These are phyloP conservation scores for Heliconius melpomene DNA, from an alignment of 1,140 invertebrate species.

Conservation along the genomic window DNA sequence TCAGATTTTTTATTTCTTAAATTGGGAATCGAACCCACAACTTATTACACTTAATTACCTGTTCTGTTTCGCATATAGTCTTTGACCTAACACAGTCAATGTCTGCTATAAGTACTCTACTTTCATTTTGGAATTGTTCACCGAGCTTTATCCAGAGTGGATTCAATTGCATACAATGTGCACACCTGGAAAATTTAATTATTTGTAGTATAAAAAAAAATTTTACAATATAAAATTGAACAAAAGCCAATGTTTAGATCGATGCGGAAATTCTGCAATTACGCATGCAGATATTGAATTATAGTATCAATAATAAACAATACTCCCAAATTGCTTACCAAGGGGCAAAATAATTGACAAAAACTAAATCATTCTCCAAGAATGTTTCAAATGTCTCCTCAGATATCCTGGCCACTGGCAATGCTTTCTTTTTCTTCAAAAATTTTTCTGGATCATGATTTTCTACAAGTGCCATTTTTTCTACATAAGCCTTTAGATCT, in stretches of 20 bases:
- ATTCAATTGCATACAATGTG: constrained; percentile 73
- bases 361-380: constrained; percentile 72
- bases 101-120: constrained; percentile 67
- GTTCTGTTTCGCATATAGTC: constrained; percentile 66
- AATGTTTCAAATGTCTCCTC: constrained; percentile 76
- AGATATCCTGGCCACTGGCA: constrained; percentile 73
- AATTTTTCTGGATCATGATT: constrained; percentile 76
- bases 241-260: too few relatives aligned
- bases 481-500: constrained; percentile 62
- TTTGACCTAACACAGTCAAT: constrained; percentile 71
- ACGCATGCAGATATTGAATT: too few relatives aligned
- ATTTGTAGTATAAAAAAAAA: too few relatives aligned
- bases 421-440: constrained; percentile 69
- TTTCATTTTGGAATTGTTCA: constrained; percentile 68
- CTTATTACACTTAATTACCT: constrained; percentile 46
- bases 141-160: constrained; percentile 71
- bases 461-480: constrained; percentile 70
- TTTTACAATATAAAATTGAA: too few relatives aligned
- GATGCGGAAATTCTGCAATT: too few relatives aligned
- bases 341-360: constrained; percentile 73
- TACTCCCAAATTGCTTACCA: constrained; percentile 54
- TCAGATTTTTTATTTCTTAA: too few relatives aligned
- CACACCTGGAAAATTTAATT: constrained; percentile 59
- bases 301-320: background rate
- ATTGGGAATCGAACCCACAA: too few relatives aligned